Conservation (phyloP, 1,140 invertebrate species). For the Monomorium pharaonis region DNA sequence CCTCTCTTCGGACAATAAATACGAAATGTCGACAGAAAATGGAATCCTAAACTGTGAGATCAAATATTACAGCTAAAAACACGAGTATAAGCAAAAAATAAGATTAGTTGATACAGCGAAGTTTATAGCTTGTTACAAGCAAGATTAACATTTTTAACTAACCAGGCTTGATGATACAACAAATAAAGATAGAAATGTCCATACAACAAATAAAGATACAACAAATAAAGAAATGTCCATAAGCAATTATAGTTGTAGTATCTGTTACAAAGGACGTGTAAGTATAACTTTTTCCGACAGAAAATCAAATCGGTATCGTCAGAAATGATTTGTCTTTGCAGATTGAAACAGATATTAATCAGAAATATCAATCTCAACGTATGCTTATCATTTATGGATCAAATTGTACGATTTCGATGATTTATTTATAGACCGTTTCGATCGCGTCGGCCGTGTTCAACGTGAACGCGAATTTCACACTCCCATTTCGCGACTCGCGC, state of each 20-base stretch:
- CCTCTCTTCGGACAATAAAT: neutral
- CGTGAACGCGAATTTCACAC: constrained; percentile 30
- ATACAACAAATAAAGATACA: too few relatives aligned
- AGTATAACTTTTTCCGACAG: too few relatives aligned
- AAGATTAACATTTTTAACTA: too few relatives aligned
- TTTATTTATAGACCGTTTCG: neutral
- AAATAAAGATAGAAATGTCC: too few relatives aligned
- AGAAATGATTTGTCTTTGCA: neutral
- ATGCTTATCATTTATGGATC: neutral
- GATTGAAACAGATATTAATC: neutral
- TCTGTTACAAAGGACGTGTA: too few relatives aligned
- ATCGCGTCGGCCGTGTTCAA: neutral
- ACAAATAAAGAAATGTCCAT: too few relatives aligned
- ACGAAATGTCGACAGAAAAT: neutral
- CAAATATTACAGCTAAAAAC: neutral
- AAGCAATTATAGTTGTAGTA: too few relatives aligned
- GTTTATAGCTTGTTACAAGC: too few relatives aligned
- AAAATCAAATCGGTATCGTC: neutral
- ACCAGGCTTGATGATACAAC: too few relatives aligned
- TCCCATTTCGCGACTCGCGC: constrained; percentile 1
- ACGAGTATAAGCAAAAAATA: neutral
- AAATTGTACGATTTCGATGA: neutral
- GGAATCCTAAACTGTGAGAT: neutral
- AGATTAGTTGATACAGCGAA: too few relatives aligned
- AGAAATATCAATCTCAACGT: neutral